phyloP scores from a whole-genome alignment of 2,888 invertebrate genomes.

The Trilocha varians region DNA sequence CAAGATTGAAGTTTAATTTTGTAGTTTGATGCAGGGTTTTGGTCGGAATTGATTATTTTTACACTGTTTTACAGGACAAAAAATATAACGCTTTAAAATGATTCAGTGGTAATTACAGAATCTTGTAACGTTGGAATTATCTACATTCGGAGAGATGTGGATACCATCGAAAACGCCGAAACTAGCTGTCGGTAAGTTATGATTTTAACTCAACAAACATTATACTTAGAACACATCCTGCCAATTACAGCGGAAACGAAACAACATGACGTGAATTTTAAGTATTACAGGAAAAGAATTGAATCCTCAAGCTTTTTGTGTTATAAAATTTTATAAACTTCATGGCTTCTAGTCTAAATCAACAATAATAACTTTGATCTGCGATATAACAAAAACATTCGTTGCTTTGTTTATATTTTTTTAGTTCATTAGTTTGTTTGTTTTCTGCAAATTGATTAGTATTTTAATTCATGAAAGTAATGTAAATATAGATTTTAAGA shows the following conservation, averaged over 20 bases:
- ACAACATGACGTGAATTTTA: conserved; percentile 58
- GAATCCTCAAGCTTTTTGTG: too few relatives aligned
- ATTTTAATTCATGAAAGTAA: too few relatives aligned
- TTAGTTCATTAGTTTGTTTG: too few relatives aligned
- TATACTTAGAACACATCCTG: conserved; percentile 43
- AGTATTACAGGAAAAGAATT: conserved; percentile 27
- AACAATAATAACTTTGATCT: too few relatives aligned
- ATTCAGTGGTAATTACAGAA: conserved; percentile 16
- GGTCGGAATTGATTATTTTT: conserved; percentile 28
- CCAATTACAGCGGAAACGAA: conserved; percentile 59
- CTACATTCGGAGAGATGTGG: conserved; percentile 75
- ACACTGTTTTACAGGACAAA: conserved; percentile 18
- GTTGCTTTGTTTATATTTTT: too few relatives aligned
- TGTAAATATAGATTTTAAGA: not conserved
- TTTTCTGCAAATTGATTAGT: too few relatives aligned
- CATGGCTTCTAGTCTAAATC: too few relatives aligned
- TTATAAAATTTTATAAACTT: too few relatives aligned
- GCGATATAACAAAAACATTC: too few relatives aligned
- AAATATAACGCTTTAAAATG: conserved; percentile 22
- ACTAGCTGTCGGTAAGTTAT: conserved; percentile 81
- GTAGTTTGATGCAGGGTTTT: conserved; percentile 17
- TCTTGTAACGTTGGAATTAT: conserved; percentile 8
- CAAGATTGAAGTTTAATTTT: conserved; percentile 2
- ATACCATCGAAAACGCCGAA: conserved; percentile 81
- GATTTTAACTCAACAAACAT: conserved; percentile 45